phyloP scores from a whole-genome alignment of 2,797 vertebrate species.

The Denticeps clupeoides region DNA sequence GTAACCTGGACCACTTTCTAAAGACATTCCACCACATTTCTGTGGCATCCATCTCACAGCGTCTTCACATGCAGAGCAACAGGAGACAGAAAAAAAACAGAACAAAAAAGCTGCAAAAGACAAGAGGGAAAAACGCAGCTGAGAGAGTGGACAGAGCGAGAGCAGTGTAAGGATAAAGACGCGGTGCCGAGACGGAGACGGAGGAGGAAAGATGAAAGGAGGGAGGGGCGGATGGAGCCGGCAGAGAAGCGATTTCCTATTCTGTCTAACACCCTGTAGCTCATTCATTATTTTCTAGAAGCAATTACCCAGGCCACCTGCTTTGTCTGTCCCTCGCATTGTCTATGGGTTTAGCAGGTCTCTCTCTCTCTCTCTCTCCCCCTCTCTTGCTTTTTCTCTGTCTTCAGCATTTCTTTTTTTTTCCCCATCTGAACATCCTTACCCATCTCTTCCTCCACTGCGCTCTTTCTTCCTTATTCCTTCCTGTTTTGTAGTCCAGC shows the following conservation, averaged over 20 bases:
- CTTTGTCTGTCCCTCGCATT: constrained; percentile 64
- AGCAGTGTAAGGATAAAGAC: neutral
- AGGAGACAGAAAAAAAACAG: too few relatives aligned
- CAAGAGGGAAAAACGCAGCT: too few relatives aligned
- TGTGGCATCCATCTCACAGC: too few relatives aligned
- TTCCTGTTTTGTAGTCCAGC: too few relatives aligned
- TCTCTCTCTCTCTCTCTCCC: constrained; percentile 3
- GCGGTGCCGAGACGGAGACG: constrained; percentile 43
- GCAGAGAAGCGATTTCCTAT: constrained; percentile 64
- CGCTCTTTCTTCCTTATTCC: too few relatives aligned
- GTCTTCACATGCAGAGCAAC: too few relatives aligned
- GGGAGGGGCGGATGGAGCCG: constrained; percentile 24
- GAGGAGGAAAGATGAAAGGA: constrained; percentile 39
- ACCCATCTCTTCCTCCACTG: too few relatives aligned
- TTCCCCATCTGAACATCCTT: too few relatives aligned
- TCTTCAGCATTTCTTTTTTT: constrained; percentile 1
- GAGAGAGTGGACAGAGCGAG: constrained; percentile 18
- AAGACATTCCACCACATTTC: too few relatives aligned
- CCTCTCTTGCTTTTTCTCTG: neutral
- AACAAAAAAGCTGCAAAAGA: too few relatives aligned
- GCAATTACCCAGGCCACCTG: constrained; percentile 71
- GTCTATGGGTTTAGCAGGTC: constrained; percentile 47
- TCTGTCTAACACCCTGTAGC: constrained; percentile 58
- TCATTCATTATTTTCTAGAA: constrained; percentile 75
- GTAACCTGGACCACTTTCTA: too few relatives aligned